Percentiles rank a stretch among this genome's conserved stretches.
Evolutionary conservation across 1,140 invertebrate species (phyloP).

Genomic region (Pinna nobilis): DNA sequence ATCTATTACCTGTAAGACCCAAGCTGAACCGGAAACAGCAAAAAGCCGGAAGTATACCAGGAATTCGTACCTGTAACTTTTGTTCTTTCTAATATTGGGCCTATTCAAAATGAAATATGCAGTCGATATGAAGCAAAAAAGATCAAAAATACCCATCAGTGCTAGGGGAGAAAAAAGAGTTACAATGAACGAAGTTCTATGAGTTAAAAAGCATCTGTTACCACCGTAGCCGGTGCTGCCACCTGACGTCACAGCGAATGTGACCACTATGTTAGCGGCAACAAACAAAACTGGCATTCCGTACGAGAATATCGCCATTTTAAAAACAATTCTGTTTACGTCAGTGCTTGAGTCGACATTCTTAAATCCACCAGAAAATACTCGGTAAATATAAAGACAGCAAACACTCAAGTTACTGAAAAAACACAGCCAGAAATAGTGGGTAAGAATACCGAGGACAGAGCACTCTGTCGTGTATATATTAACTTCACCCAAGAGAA

Average conservation of each 20-base stretch:
- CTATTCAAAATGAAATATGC: background rate
- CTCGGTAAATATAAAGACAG: slow-evolving; percentile 79
- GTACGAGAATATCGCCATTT: background rate
- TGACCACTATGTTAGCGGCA: background rate
- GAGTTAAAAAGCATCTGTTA: slow-evolving; percentile 3
- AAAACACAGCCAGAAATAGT: slow-evolving; percentile 92
- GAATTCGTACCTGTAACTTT: background rate
- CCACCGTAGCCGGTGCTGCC: slow-evolving; percentile 10
- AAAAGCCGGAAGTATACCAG: slow-evolving; percentile 23
- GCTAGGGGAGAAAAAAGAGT: slow-evolving; percentile 20
- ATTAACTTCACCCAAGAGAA: background rate
- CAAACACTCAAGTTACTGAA: slow-evolving; percentile 97
- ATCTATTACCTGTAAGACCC: slow-evolving; percentile 26
- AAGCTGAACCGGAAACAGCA: slow-evolving; percentile 9
- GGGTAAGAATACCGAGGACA: slow-evolving; percentile 85
- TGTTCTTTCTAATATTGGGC: slow-evolving; percentile 4
- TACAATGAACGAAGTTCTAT: background rate
- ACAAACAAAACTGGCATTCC: slow-evolving; percentile 9
- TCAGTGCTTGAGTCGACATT: background rate
- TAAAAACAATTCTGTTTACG: background rate
- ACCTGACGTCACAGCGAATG: background rate
- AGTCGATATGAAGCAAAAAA: slow-evolving; percentile 4
- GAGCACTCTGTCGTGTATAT: slow-evolving; percentile 61
- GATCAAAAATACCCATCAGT: slow-evolving; percentile 1
- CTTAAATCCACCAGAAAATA: slow-evolving; percentile 70